Evolutionary conservation across 2,888 invertebrate genomes (phyloP).

Genomic region (Drosophila paranaensis): DNA sequence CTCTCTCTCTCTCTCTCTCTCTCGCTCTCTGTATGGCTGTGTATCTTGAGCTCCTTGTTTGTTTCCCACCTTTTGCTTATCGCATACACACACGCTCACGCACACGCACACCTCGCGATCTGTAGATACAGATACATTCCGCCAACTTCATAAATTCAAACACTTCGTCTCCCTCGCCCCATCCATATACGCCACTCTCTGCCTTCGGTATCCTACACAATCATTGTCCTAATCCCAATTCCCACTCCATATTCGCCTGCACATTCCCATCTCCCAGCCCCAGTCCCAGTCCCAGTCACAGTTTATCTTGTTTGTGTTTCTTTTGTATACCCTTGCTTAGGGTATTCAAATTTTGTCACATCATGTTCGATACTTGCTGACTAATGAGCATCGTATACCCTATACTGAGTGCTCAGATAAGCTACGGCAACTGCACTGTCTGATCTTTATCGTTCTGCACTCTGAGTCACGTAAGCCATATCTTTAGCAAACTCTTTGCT

Average conservation of each 20-base stretch:
- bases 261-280: conserved; percentile 4
- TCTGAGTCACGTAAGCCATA: not conserved
- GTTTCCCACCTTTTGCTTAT: conserved; percentile 61
- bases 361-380: conserved; percentile 14
- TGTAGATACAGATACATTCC: conserved; percentile 52
- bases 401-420: not conserved
- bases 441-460: not conserved
- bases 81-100: conserved; percentile 27
- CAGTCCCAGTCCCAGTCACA: not conserved
- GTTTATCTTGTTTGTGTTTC: conserved; percentile 7
- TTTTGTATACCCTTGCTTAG: conserved; percentile 3
- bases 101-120: conserved; percentile 31
- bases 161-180: conserved; percentile 35
- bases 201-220: conserved; percentile 20
- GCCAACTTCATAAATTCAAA: conserved; percentile 64
- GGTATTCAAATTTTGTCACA: conserved; percentile 31
- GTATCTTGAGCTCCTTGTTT: conserved; percentile 50
- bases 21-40: not conserved
- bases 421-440: not conserved
- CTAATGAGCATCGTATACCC: conserved; percentile 6
- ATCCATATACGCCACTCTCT: not conserved
- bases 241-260: conserved; percentile 37
- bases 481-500: not conserved
- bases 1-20: not conserved
- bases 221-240: conserved; percentile 62